phyloP scores from a whole-genome alignment of 2,113 vertebrate species.

The Pipra filicauda region DNA sequence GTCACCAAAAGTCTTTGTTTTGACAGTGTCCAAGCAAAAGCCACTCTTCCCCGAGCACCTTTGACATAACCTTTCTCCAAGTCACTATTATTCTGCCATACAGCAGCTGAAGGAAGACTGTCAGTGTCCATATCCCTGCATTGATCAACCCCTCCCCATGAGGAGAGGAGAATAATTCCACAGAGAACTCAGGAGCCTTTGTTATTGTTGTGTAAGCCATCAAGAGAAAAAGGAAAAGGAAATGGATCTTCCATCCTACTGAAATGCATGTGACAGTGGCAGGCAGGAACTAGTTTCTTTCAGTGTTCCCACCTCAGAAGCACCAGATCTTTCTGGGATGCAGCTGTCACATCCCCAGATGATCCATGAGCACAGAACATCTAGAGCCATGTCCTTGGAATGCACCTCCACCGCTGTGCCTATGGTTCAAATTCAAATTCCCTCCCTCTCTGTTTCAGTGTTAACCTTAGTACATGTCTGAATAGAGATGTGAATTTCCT shows the following conservation, averaged over 20 bases:
- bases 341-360: background rate
- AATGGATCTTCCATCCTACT: background rate
- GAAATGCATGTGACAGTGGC: background rate
- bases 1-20: background rate
- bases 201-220: background rate
- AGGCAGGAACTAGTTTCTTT: background rate
- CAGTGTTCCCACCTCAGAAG: background rate
- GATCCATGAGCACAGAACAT: background rate
- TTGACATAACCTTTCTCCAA: background rate
- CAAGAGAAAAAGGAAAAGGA: background rate
- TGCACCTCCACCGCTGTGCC: background rate
- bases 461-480: background rate
- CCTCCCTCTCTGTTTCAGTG: background rate
- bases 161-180: background rate
- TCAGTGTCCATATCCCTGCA: background rate
- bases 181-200: background rate
- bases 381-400: background rate
- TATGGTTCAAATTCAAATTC: background rate
- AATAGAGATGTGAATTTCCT: background rate
- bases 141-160: background rate
- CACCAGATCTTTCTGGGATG: background rate
- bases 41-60: background rate
- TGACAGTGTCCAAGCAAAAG: background rate
- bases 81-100: background rate
- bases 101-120: background rate